Conservation (phyloP, 23 tunicate species). For the Trididemnum miniatum region DNA sequence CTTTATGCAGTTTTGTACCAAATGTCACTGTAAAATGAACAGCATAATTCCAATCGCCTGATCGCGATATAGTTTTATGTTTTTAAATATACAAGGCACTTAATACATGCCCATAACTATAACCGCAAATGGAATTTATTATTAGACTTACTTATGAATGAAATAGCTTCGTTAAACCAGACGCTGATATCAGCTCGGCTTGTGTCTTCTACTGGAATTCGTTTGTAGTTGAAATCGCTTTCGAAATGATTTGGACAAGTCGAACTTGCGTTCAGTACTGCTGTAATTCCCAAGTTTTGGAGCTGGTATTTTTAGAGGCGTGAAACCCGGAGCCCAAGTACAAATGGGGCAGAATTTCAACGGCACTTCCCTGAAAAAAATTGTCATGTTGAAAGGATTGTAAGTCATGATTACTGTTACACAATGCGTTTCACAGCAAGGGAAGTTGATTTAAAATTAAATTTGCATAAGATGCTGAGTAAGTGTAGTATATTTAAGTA, state of each 20-base stretch:
- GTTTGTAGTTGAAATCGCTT: constrained; percentile 40
- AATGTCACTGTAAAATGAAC: too few species aligned
- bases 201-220: constrained; percentile 78
- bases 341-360: constrained; percentile 60
- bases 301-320: constrained; percentile 50
- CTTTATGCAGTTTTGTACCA: too few species aligned
- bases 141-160: constrained; percentile 47
- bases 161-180: constrained; percentile 53
- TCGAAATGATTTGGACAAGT: constrained; percentile 61
- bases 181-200: constrained; percentile 55
- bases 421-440: too few species aligned
- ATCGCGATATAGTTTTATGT: too few species aligned
- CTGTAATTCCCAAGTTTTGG: constrained; percentile 61
- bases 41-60: too few species aligned
- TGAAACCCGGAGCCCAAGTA: constrained; percentile 74
- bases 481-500: too few species aligned
- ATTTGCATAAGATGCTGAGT: too few species aligned
- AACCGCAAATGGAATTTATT: neutral
- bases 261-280: constrained; percentile 61
- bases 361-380: constrained; percentile 64
- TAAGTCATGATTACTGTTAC: too few species aligned
- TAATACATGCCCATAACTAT: too few species aligned
- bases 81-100: too few species aligned
- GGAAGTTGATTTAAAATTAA: too few species aligned
- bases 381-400: too few species aligned